Conservation (phyloP, 1,140 invertebrate genomes). For the Drosophila insularis region DNA sequence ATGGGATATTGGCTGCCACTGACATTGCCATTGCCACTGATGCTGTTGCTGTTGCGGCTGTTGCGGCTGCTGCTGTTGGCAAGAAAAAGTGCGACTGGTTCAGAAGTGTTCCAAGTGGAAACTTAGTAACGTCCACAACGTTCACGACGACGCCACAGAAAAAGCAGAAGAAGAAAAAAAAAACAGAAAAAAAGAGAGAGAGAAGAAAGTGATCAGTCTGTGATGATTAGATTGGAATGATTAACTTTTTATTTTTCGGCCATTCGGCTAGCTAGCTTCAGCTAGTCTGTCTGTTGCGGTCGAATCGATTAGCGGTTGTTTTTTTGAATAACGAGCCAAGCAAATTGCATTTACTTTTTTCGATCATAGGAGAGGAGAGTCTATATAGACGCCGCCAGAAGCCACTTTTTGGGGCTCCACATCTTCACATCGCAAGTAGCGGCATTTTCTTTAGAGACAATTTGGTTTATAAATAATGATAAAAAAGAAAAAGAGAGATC, state of each 20-base stretch:
- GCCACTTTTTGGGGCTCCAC: slow-evolving; percentile 18
- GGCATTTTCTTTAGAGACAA: slow-evolving; percentile 44
- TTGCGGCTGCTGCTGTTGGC: no score
- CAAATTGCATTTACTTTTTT: slow-evolving; percentile 33
- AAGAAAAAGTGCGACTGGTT: slow-evolving; percentile 43
- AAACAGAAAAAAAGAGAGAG: slow-evolving; percentile 23
- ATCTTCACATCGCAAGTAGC: slow-evolving; percentile 36
- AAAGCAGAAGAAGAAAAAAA: slow-evolving; percentile 31
- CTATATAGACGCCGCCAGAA: not conserved
- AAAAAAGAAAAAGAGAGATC: slow-evolving; percentile 75
- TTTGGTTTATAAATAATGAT: slow-evolving; percentile 40
- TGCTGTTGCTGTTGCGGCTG: no score
- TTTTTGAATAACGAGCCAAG: slow-evolving; percentile 32
- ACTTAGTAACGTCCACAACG: slow-evolving; percentile 31
- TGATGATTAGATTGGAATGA: slow-evolving; percentile 22
- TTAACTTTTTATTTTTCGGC: slow-evolving; percentile 20
- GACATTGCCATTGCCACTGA: no score
- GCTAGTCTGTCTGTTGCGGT: slow-evolving; percentile 7
- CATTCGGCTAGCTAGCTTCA: not conserved
- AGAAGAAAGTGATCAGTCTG: slow-evolving; percentile 54
- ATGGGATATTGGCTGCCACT: slow-evolving; percentile 21
- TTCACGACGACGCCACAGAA: slow-evolving; percentile 29
- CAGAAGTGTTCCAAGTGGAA: slow-evolving; percentile 56
- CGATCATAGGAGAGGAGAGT: slow-evolving; percentile 21
- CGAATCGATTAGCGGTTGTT: slow-evolving; percentile 52